These are phyloP conservation scores for Drosophila austrosaltans DNA, from an alignment of 2,888 invertebrate genomes.

Conservation along the genomic window DNA sequence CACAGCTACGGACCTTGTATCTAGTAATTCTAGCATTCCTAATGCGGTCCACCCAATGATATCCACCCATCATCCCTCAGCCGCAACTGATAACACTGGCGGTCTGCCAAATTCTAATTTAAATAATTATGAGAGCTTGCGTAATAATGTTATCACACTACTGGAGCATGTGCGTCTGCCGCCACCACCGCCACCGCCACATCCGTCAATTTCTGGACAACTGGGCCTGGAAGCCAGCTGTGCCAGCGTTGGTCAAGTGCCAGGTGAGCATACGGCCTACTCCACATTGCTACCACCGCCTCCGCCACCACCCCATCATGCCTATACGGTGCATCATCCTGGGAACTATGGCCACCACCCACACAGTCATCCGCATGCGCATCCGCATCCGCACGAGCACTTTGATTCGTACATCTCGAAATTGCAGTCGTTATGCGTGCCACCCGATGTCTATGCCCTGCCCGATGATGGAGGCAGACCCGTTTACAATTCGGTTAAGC, in stretches of 20 bases:
- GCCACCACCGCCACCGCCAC: conserved; percentile 84
- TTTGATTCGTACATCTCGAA: conserved; percentile 96
- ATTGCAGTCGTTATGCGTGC: conserved; percentile 94
- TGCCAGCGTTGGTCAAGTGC: conserved; percentile 26
- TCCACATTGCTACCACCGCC: conserved; percentile 65
- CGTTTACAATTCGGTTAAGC: conserved; percentile 95
- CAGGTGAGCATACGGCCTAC: conserved; percentile 55
- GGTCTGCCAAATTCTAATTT: conserved; percentile 86
- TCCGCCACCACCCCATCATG: conserved; percentile 68
- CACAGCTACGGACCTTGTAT: not conserved
- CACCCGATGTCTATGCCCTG: conserved; percentile 90
- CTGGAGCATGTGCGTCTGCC: conserved; percentile 93
- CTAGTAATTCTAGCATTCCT: conserved; percentile 7
- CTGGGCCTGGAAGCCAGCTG: conserved; percentile 1
- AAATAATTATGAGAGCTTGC: conserved; percentile 95
- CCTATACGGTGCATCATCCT: conserved; percentile 81
- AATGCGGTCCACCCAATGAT: conserved; percentile 41
- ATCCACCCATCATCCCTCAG: conserved; percentile 17
- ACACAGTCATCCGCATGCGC: conserved; percentile 84
- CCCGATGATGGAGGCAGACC: conserved; percentile 92
- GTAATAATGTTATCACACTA: conserved; percentile 95
- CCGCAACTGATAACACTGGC: conserved; percentile 28
- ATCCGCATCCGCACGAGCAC: conserved; percentile 93
- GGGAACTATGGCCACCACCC: conserved; percentile 83
- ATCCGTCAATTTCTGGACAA: conserved; percentile 14